phyloP scores from a whole-genome alignment of 2,113 vertebrate species.

The Platysternon megacephalum region DNA sequence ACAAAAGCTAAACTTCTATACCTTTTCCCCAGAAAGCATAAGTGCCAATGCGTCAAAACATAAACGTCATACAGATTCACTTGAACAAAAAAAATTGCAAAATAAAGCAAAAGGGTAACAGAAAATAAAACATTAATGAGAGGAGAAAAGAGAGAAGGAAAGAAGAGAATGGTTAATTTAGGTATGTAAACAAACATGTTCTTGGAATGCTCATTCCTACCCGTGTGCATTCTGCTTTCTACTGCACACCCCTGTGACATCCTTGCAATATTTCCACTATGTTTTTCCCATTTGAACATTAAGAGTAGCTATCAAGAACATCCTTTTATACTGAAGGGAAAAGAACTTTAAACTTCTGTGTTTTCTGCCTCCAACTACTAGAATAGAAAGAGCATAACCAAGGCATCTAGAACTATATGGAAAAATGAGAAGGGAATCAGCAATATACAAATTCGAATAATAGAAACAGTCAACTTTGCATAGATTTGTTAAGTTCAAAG shows the following conservation, averaged over 20 bases:
- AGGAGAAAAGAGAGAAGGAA: neutral
- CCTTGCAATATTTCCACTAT: neutral
- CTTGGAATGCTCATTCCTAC: neutral
- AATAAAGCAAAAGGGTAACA: neutral
- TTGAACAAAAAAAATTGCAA: neutral
- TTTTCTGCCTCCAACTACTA: neutral
- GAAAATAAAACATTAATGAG: neutral
- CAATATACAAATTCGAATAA: accelerated
- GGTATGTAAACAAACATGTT: neutral
- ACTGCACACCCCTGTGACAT: accelerated
- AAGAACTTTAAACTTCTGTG: neutral
- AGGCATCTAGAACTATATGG: neutral
- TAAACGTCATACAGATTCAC: accelerated
- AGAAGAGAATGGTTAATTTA: neutral
- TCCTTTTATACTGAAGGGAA: neutral
- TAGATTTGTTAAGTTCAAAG: neutral
- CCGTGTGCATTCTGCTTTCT: neutral
- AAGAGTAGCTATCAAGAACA: neutral
- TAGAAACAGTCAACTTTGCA: neutral
- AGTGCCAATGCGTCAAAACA: neutral
- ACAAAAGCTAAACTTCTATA: neutral
- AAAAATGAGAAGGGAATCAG: neutral
- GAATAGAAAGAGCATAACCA: neutral
- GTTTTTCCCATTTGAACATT: neutral
- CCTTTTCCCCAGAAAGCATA: accelerated